Conservation (phyloP, 1,140 invertebrate species). For the Bombyx mandarina region DNA sequence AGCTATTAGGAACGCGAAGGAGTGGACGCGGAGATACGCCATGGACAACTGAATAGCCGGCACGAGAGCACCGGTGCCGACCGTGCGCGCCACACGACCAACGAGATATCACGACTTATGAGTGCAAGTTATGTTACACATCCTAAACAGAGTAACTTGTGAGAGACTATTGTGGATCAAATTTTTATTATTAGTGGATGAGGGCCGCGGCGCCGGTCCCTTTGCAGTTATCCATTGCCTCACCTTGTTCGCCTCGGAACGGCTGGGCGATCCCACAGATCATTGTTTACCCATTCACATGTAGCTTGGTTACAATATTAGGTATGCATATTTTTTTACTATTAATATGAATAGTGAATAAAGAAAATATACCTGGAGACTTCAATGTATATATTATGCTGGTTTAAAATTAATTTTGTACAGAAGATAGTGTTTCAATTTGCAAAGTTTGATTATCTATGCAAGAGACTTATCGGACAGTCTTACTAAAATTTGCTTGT, state of each 20-base stretch:
- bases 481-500: slow-evolving; percentile 23
- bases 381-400: slow-evolving; percentile 64
- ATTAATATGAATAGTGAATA: slow-evolving; percentile 58
- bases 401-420: slow-evolving; percentile 65
- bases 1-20: slow-evolving; percentile 96
- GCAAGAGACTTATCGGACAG: slow-evolving; percentile 37
- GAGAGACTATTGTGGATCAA: slow-evolving; percentile 66
- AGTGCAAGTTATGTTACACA: slow-evolving; percentile 68
- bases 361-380: slow-evolving; percentile 41
- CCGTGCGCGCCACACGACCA: slow-evolving; percentile 47
- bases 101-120: slow-evolving; percentile 65
- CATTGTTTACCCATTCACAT: slow-evolving; percentile 58
- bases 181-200: slow-evolving; percentile 40
- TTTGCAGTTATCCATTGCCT: slow-evolving; percentile 51
- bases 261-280: slow-evolving; percentile 35
- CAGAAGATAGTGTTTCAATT: slow-evolving; percentile 56
- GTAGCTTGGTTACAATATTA: slow-evolving; percentile 67
- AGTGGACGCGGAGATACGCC: slow-evolving; percentile 96
- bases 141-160: slow-evolving; percentile 65
- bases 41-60: slow-evolving; percentile 84
- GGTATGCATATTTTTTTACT: slow-evolving; percentile 70
- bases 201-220: slow-evolving; percentile 24
- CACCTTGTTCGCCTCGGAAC: slow-evolving; percentile 32
- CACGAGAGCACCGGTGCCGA: slow-evolving; percentile 43
- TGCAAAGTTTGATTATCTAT: slow-evolving; percentile 57